phyloP scores from a whole-genome alignment of 2,888 invertebrate species.

The Hipparchia semele region DNA sequence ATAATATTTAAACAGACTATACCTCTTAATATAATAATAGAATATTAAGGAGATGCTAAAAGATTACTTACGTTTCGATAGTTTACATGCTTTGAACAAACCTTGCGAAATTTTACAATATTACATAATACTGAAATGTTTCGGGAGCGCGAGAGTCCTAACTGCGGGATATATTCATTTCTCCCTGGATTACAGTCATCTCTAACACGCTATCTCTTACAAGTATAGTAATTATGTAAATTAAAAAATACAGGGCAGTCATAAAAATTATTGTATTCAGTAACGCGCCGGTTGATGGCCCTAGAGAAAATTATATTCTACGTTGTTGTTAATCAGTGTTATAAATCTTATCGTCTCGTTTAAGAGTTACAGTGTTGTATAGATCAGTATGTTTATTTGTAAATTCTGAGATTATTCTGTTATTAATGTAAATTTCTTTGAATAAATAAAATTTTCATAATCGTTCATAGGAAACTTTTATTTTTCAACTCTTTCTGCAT shows the following conservation, averaged over 20 bases:
- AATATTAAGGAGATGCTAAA: background rate
- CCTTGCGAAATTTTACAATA: too few relatives aligned
- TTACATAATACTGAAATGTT: too few relatives aligned
- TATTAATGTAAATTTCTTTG: slow-evolving; percentile 80
- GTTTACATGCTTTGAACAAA: too few relatives aligned
- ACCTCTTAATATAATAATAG: background rate
- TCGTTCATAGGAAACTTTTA: slow-evolving; percentile 74
- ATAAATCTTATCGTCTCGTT: slow-evolving; percentile 80
- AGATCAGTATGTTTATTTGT: slow-evolving; percentile 80
- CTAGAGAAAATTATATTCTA: slow-evolving; percentile 74
- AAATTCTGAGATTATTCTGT: slow-evolving; percentile 80
- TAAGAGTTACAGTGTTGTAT: slow-evolving; percentile 83
- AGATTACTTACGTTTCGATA: too few relatives aligned
- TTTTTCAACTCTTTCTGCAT: slow-evolving; percentile 11
- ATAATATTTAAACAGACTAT: background rate
- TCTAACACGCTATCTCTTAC: too few relatives aligned
- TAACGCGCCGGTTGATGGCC: slow-evolving; percentile 66
- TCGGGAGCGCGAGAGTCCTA: too few relatives aligned
- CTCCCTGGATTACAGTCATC: too few relatives aligned
- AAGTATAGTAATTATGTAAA: too few relatives aligned
- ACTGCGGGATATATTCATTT: too few relatives aligned
- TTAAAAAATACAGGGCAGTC: slow-evolving; percentile 35
- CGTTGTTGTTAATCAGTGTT: slow-evolving; percentile 82
- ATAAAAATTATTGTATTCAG: slow-evolving; percentile 61
- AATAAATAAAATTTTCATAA: slow-evolving; percentile 82